A percentile compares a stretch with the other conserved stretches of the same genome.
Evolutionary conservation across 2,888 invertebrate species (phyloP).

Genomic region (Cantharis flavilabris): DNA sequence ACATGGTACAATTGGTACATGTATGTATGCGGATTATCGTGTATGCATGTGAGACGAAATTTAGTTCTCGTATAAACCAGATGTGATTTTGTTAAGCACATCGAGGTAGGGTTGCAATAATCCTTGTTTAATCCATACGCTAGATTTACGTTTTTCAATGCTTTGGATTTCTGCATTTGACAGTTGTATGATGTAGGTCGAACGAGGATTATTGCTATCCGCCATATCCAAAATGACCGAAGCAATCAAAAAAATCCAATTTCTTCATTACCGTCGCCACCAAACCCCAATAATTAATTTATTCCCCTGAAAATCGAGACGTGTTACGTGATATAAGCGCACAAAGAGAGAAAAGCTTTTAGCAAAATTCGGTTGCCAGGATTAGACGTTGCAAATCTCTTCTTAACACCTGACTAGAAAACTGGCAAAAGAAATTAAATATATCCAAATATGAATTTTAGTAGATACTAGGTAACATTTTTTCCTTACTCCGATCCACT

Average conservation of each 20-base stretch:
- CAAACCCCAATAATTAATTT: not conserved
- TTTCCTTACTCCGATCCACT: not conserved
- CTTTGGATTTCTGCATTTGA: constrained; percentile 34
- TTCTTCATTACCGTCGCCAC: constrained; percentile 2
- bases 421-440: not conserved
- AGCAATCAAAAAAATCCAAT: constrained; percentile 31
- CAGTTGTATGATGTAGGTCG: constrained; percentile 38
- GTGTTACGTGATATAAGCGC: not conserved
- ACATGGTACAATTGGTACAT: not conserved
- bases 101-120: constrained; percentile 30
- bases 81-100: constrained; percentile 28
- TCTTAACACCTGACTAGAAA: constrained; percentile 23
- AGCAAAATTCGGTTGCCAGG: constrained; percentile 25
- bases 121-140: constrained; percentile 35
- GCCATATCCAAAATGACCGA: constrained; percentile 31
- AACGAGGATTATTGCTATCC: constrained; percentile 28
- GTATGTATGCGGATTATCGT: not conserved
- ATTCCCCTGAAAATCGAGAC: not conserved
- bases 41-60: constrained; percentile 7
- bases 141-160: constrained; percentile 34
- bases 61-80: constrained; percentile 13
- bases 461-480: not conserved
- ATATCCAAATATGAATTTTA: constrained; percentile 23
- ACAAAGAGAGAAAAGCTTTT: constrained; percentile 23
- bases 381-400: constrained; percentile 16